phyloP scores from a whole-genome alignment of 2,888 invertebrate genomes.

The Drosophila robusta region DNA sequence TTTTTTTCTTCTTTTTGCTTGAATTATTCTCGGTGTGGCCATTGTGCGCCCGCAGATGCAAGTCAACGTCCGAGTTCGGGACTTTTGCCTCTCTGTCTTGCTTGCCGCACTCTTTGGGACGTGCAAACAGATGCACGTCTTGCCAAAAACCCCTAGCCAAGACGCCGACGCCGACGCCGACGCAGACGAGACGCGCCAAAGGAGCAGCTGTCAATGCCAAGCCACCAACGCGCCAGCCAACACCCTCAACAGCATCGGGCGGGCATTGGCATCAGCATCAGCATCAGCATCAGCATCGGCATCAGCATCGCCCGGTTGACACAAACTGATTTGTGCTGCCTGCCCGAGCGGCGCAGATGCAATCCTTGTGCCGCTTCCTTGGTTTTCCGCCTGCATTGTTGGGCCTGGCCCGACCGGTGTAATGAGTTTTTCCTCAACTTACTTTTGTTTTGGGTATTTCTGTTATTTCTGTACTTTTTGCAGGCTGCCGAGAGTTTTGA shows the following conservation, averaged over 20 bases:
- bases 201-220: slow-evolving; percentile 73
- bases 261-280: slow-evolving; percentile 20
- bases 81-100: not conserved
- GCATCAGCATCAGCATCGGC: slow-evolving; percentile 25
- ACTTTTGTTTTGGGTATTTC: slow-evolving; percentile 57
- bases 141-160: slow-evolving; percentile 70
- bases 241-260: slow-evolving; percentile 60
- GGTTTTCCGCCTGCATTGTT: slow-evolving; percentile 68
- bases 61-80: slow-evolving; percentile 81
- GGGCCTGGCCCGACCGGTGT: slow-evolving; percentile 67
- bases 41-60: slow-evolving; percentile 81
- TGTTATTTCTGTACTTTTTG: slow-evolving; percentile 32
- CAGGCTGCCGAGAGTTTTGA: slow-evolving; percentile 31
- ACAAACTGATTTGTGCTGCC: slow-evolving; percentile 70
- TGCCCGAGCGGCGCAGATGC: slow-evolving; percentile 62
- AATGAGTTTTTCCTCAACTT: slow-evolving; percentile 65
- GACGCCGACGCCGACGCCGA: slow-evolving; percentile 21
- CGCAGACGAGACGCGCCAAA: slow-evolving; percentile 62
- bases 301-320: slow-evolving; percentile 58
- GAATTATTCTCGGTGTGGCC: slow-evolving; percentile 51
- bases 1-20: slow-evolving; percentile 51
- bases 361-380: slow-evolving; percentile 51
- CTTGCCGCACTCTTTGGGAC: slow-evolving; percentile 15
- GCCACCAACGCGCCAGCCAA: slow-evolving; percentile 80
- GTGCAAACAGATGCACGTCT: slow-evolving; percentile 78